Percentiles rank a stretch among this genome's conserved stretches.
phyloP scores from a whole-genome alignment of 2,888 invertebrate genomes.

The Lasioglossum malachurum region DNA sequence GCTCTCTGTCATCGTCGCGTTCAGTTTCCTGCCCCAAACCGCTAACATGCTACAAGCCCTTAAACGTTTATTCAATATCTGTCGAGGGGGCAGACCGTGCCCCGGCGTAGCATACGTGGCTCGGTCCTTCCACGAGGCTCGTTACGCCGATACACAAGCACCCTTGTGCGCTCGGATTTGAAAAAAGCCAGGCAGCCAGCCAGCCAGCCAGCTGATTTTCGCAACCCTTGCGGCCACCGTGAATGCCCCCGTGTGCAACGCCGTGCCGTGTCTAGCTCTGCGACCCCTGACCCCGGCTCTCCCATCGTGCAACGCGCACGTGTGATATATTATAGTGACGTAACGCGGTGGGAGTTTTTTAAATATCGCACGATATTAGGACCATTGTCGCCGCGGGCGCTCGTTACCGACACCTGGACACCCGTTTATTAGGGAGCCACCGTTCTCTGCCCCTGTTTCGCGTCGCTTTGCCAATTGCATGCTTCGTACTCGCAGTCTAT shows the following conservation, averaged over 20 bases:
- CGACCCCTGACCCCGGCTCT: slow-evolving; percentile 58
- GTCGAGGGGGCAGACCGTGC: slow-evolving; percentile 66
- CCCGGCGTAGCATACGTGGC: slow-evolving; percentile 42
- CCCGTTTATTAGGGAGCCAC: slow-evolving; percentile 28
- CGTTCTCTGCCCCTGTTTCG: background rate
- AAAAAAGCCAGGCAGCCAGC: slow-evolving; percentile 62
- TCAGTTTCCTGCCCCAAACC: slow-evolving; percentile 61
- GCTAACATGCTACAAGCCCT: slow-evolving; percentile 73
- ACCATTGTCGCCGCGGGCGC: slow-evolving; percentile 6
- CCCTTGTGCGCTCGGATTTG: slow-evolving; percentile 61
- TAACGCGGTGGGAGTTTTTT: slow-evolving; percentile 47
- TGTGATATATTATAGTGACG: slow-evolving; percentile 18
- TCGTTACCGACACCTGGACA: slow-evolving; percentile 25
- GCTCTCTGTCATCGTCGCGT: slow-evolving; percentile 40
- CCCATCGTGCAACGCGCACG: slow-evolving; percentile 11
- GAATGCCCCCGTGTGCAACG: slow-evolving; percentile 36
- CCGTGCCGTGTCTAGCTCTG: slow-evolving; percentile 22
- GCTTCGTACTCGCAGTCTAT: background rate
- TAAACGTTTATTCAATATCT: slow-evolving; percentile 75
- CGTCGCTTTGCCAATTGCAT: background rate
- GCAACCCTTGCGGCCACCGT: slow-evolving; percentile 64
- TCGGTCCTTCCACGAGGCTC: slow-evolving; percentile 65
- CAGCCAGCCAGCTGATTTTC: slow-evolving; percentile 71
- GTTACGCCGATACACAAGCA: slow-evolving; percentile 65
- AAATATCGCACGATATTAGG: slow-evolving; percentile 40